Evolutionary conservation across 1,140 invertebrate genomes (phyloP), one percentile per base, ranked within the genome.

Genomic region (Macrotrachela quadricornifera): DNA sequence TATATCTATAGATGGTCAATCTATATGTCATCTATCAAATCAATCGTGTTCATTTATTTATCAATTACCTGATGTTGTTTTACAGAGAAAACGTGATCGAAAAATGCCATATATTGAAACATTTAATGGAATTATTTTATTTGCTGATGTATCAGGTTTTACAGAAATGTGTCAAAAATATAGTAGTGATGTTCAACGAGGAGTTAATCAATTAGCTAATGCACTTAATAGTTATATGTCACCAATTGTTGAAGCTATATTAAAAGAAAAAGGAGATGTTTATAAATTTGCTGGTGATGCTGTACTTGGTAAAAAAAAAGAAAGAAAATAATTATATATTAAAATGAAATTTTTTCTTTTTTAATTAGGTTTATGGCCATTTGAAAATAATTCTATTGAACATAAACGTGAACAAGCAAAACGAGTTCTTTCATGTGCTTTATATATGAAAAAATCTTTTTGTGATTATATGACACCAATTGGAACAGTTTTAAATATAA

Each of bases 201-300:
- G 60, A 11, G 59, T 58, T 16, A 59, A 61, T 42, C 57, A 60
- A 50, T 51, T 63, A 1, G 59, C 61, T 15, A 60, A 57, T 44
- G 59, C 57, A 11, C 45, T 63, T 3, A 63, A 63, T 50, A 56
- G 46, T n/a, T 63, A 63, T 49, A 52, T 64, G 4, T 58, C 59
- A 15, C 58, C 59, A 40, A 54, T 64, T 14, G 63, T 63, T 13
- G 58, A 60, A 14, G 56, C 53, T 8, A 61, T 64, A 15, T 42
- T 64, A 11, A 40, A 40, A n/a, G 54, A 59, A 43, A 59, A 62
- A 38, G 62, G 63, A 17, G 63, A 64, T 56, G 58, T 64, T 30
- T 54, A 63, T 1, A 63, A 64, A 57, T 64, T 62, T 59, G 62
- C 63, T 51, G 62, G 63, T 40, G 63, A 64, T 58, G 63, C 63